Evolutionary conservation across 2,888 invertebrate species (phyloP).

Genomic region (Athalia circularis): DNA sequence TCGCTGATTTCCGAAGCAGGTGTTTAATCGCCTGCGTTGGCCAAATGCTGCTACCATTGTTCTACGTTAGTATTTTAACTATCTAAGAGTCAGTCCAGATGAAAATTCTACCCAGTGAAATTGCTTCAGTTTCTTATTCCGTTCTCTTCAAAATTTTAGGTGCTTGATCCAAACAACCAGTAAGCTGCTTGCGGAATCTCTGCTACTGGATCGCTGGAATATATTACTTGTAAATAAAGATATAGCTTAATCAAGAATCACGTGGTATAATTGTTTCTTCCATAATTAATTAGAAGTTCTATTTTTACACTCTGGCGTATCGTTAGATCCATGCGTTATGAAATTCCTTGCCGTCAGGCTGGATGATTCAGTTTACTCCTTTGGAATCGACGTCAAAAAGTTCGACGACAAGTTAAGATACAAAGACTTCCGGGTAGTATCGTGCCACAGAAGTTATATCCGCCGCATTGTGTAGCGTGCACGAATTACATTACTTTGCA

Average conservation of each 20-base stretch:
- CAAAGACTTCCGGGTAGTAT: too few relatives aligned
- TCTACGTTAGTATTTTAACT: slow-evolving; percentile 30
- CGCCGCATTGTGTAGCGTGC: too few relatives aligned
- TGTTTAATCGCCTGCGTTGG: slow-evolving; percentile 1
- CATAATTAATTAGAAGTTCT: neutral
- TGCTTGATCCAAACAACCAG: neutral
- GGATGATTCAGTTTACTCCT: too few relatives aligned
- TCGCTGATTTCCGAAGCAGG: neutral
- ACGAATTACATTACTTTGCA: too few relatives aligned
- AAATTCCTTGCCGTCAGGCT: too few relatives aligned
- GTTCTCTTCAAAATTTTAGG: slow-evolving; percentile 12
- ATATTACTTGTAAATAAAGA: slow-evolving; percentile 40
- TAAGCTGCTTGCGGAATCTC: neutral
- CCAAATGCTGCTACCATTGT: slow-evolving; percentile 30
- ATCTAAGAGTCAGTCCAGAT: too few relatives aligned
- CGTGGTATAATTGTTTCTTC: neutral
- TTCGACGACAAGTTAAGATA: too few relatives aligned
- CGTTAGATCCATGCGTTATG: too few relatives aligned
- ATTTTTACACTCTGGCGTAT: too few relatives aligned
- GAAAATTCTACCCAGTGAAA: neutral
- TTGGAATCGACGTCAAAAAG: too few relatives aligned
- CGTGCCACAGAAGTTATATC: too few relatives aligned
- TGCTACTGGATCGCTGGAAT: slow-evolving; percentile 37
- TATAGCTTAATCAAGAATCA: slow-evolving; percentile 33
- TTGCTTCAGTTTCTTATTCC: neutral